Conservation (phyloP, 2,113 vertebrate species). For the Plectropomus leopardus region DNA sequence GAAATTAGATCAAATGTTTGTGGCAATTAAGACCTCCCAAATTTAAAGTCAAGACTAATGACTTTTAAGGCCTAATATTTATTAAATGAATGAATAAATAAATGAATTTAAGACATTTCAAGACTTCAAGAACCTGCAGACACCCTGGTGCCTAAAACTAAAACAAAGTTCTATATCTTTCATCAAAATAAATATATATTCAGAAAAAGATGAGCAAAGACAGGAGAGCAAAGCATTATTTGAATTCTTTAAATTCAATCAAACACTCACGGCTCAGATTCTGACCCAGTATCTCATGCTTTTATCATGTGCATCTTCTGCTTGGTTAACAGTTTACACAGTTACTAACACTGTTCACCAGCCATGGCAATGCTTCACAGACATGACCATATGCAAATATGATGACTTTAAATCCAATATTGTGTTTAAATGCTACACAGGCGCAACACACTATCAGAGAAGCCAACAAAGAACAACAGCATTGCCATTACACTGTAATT, state of each 20-base stretch:
- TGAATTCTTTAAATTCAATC: not conserved
- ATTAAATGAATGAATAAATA: no score
- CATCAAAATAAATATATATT: not conserved
- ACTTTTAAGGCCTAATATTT: no score
- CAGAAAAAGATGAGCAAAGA: not conserved
- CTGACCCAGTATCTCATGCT: not conserved
- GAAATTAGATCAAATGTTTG: no score
- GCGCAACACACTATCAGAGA: constrained; percentile 12
- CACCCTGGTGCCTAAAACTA: not conserved
- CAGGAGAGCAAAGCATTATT: not conserved
- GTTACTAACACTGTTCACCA: no score
- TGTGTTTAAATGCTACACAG: constrained; percentile 17
- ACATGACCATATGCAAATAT: not conserved
- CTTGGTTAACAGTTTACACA: not conserved
- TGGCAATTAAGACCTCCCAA: no score
- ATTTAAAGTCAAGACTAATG: no score
- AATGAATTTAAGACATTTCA: no score
- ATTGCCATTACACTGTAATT: constrained; percentile 55
- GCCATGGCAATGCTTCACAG: not conserved
- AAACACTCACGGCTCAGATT: not conserved
- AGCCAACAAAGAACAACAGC: constrained; percentile 33
- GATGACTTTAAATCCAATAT: not conserved
- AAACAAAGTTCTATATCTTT: not conserved
- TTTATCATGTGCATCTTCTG: not conserved
- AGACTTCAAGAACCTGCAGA: no score